phyloP scores from a whole-genome alignment of 2,888 invertebrate genomes.

The Pteria penguin region DNA sequence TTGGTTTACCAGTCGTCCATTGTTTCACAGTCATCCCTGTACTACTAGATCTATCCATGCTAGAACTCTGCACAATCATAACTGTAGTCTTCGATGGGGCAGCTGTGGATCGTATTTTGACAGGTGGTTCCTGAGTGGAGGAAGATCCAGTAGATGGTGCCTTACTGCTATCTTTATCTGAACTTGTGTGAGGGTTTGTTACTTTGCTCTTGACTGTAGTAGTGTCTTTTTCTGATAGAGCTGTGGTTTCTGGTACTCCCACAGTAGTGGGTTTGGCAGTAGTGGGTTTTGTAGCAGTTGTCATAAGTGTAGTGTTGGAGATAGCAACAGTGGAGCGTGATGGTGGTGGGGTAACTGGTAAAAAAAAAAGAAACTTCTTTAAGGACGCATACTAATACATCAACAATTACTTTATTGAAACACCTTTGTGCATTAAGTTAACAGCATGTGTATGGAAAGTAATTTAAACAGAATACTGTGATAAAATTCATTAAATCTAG shows the following conservation, averaged over 20 bases:
- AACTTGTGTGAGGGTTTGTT: background rate
- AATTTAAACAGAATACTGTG: no score
- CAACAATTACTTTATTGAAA: no score
- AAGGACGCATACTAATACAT: background rate
- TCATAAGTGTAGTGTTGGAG: conserved; percentile 20
- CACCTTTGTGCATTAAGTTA: no score
- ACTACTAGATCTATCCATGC: background rate
- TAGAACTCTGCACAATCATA: background rate
- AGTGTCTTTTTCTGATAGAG: background rate
- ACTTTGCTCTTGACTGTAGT: conserved; percentile 3
- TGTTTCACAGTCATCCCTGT: background rate
- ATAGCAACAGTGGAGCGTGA: conserved; percentile 26
- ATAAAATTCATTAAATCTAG: no score
- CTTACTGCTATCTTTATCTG: background rate
- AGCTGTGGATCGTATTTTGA: background rate
- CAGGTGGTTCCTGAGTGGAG: background rate
- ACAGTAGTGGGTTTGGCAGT: conserved; percentile 12
- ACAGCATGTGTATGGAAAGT: background rate
- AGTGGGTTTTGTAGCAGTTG: background rate
- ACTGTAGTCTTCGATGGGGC: background rate
- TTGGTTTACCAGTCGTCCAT: conserved; percentile 10
- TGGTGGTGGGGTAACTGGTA: conserved; percentile 34
- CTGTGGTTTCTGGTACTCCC: conserved; percentile 15
- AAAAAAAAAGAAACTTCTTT: background rate
- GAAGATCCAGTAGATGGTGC: background rate